Base-by-base conservation (phyloP, 2,797 vertebrate species). In the Allochrocebus solatus region DNA sequence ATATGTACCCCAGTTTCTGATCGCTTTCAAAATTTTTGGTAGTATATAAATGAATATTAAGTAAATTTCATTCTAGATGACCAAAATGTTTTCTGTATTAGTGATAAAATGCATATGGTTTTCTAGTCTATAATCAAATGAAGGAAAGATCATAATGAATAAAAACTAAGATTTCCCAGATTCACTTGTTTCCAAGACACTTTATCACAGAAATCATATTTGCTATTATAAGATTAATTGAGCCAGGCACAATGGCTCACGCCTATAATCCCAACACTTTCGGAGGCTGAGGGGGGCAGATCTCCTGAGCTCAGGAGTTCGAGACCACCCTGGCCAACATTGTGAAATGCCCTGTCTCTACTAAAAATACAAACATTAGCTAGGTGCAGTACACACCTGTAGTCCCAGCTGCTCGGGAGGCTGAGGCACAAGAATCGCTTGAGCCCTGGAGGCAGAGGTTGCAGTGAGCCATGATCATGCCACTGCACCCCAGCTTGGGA, bases 201-300 rank as follows among this genome's bases (percentile, higher is more conserved):
- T 91, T 92, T 84, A 64, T 96, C 46, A 75, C 24, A 78, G 43
- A 97, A 91, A 59, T 91, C 19, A 11, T 89, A 78, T 95, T 94
- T 61, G 61, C 41, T 76, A 11, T 8, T 80, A 2, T 93, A 80
- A 95, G 57, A 64, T 76, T n/a, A 96, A 57, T 46, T 48, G 67
- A 1, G 33, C 33, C 33, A 8, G 61, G 33, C 61, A 67, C 17
- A 4, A 33, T n/a, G 33, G 61, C 16, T n/a, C 33, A 67, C 16
- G 8, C 16, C 61, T 67, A 16, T 67, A 33, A 67, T 67, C 33
- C 17, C 16, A n/a, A 33, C 16, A n/a, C 61, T 67, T 67, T 19
- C 16, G 16, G 61, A 67, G 33, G 16, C 61, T 16, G 17, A 67
- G 61, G 61, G 1, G 3, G 61, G 16, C 33, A 8, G 33, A 67